A percentile compares a stretch with the other conserved stretches of the same genome.
Evolutionary conservation across 2,113 vertebrate species (phyloP).

Genomic region (Machaerirhynchus nigripectus): DNA sequence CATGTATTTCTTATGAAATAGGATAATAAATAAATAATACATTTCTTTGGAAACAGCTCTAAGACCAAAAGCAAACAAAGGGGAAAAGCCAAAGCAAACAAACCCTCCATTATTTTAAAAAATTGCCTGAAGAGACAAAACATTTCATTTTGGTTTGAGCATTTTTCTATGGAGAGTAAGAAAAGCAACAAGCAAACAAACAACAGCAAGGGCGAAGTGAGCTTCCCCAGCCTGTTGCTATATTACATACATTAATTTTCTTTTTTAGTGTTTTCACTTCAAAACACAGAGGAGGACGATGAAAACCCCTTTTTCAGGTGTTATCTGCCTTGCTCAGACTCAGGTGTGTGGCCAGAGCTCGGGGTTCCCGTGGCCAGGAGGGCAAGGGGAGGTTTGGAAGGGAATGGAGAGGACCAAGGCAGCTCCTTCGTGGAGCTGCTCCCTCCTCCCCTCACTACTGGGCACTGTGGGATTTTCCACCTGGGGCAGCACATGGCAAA

Average conservation of each 20-base stretch:
- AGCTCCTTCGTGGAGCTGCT: fast-evolving
- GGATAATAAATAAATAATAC: not conserved
- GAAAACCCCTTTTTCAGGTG: not conserved
- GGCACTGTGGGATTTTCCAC: fast-evolving
- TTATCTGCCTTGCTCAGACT: not conserved
- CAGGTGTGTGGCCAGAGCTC: not conserved
- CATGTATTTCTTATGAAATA: not conserved
- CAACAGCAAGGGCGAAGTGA: not conserved
- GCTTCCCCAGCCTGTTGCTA: not conserved
- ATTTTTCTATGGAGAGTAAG: not conserved
- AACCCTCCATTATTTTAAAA: not conserved
- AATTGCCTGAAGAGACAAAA: not conserved
- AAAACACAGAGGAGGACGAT: not conserved
- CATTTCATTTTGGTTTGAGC: not conserved
- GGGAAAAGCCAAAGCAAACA: not conserved
- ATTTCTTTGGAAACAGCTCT: not conserved
- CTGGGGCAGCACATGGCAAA: not conserved
- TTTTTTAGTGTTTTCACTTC: not conserved
- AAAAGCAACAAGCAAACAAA: not conserved
- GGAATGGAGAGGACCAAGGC: too few relatives aligned
- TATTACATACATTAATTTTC: not conserved
- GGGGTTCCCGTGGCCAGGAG: fast-evolving
- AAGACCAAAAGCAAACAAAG: not conserved
- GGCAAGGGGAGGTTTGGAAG: fast-evolving
- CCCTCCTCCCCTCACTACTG: not conserved